These are phyloP conservation scores for Novumbra hubbsi DNA, from an alignment of 2,797 vertebrate species.

Conservation along the genomic window DNA sequence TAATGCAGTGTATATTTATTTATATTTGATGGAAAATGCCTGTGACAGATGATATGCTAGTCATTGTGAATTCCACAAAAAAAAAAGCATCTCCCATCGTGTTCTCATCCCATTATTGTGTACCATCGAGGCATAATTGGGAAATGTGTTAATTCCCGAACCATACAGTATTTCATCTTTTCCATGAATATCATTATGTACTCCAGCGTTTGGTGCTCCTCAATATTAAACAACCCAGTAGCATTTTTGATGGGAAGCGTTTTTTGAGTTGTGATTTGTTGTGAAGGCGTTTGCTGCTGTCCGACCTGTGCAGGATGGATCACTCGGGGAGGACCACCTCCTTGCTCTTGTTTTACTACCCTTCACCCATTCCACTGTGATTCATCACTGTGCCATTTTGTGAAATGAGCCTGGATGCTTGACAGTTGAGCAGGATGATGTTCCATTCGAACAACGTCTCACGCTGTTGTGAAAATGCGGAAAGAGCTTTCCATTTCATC, in stretches of 20 bases:
- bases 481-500: slow-evolving; percentile 13
- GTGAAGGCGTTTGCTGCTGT: background rate
- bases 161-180: background rate
- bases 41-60: background rate
- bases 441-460: slow-evolving; percentile 50
- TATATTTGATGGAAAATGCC: background rate
- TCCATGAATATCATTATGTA: slow-evolving; percentile 11
- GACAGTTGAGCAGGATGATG: slow-evolving; percentile 34
- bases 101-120: background rate
- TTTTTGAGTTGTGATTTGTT: slow-evolving; percentile 10
- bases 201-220: background rate
- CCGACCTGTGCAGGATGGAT: background rate
- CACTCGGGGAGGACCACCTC: slow-evolving; percentile 7
- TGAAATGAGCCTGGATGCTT: slow-evolving; percentile 43
- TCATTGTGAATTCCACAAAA: background rate
- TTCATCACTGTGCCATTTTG: slow-evolving; percentile 37
- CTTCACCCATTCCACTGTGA: slow-evolving; percentile 15
- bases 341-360: slow-evolving; percentile 17
- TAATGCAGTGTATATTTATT: background rate
- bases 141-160: background rate
- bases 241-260: background rate
- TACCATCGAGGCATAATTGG: background rate
- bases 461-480: slow-evolving; percentile 13
- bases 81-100: background rate
- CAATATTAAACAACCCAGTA: background rate